Percentiles rank a stretch among this genome's conserved stretches.
Conservation (phyloP, 2,113 vertebrate species). For the Microtus ochrogaster region DNA sequence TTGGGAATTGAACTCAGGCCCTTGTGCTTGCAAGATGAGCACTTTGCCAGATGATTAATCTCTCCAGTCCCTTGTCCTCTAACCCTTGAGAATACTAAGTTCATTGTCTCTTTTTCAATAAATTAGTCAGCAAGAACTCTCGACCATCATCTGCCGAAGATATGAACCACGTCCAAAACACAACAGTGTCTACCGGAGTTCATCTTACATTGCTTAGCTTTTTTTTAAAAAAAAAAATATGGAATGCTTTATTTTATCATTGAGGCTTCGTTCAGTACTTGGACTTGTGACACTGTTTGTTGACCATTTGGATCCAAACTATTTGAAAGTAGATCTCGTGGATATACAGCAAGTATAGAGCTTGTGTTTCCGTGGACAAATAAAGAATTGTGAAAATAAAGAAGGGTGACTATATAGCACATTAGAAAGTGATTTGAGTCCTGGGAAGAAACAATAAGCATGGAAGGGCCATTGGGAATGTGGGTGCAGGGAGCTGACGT, state of each 20-base stretch:
- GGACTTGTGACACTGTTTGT: not conserved
- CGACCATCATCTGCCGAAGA: not conserved
- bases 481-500: not conserved
- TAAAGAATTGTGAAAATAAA: not conserved
- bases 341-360: not conserved
- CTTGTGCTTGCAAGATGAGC: not conserved
- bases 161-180: not conserved
- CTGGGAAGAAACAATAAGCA: not conserved
- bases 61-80: slow-evolving; percentile 25
- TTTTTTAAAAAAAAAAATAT: not conserved
- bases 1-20: not conserved
- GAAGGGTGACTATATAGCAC: not conserved
- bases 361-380: not conserved
- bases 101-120: slow-evolving; percentile 50
- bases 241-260: slow-evolving; percentile 15
- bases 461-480: not conserved
- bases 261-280: not conserved
- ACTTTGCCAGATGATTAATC: not conserved
- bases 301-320: not conserved
- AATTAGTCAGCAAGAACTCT: slow-evolving; percentile 33
- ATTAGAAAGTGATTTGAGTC: not conserved
- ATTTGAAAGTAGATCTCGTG: not conserved
- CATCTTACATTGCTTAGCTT: not conserved
- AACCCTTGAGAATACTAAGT: slow-evolving; percentile 10
- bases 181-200: not conserved